Conservation (phyloP, 2,888 invertebrate species). For the Lepidocyrtinus sp. region DNA sequence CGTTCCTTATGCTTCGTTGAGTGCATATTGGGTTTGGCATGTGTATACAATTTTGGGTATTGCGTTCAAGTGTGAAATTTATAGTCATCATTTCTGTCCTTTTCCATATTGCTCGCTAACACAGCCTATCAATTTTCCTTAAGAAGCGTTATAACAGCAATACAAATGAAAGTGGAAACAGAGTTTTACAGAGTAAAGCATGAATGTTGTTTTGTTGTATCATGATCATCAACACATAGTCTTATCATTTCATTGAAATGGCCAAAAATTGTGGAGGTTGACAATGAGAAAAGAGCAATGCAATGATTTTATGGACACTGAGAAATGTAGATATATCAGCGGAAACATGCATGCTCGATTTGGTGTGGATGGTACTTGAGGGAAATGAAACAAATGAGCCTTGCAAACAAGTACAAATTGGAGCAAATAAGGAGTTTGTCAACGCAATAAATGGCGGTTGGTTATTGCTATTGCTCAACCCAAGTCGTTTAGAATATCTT, state of each 20-base stretch:
- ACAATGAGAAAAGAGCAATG: slow-evolving; percentile 13
- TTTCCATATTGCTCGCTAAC: slow-evolving; percentile 24
- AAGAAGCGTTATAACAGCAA: background rate
- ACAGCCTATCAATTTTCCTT: slow-evolving; percentile 8
- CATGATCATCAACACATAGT: background rate
- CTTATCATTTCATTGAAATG: slow-evolving; percentile 43
- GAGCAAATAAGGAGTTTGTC: slow-evolving; percentile 57
- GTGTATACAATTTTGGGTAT: slow-evolving; percentile 13
- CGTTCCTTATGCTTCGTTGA: slow-evolving; percentile 12
- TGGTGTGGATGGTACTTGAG: slow-evolving; percentile 57
- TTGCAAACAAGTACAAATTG: slow-evolving; percentile 63
- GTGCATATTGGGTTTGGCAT: background rate
- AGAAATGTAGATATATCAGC: slow-evolving; percentile 18
- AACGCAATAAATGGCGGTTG: slow-evolving; percentile 61
- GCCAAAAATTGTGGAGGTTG: slow-evolving; percentile 39
- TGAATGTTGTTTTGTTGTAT: slow-evolving; percentile 14
- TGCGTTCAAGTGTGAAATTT: slow-evolving; percentile 50
- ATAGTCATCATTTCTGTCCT: slow-evolving; percentile 44
- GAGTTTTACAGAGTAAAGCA: background rate
- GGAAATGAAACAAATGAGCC: slow-evolving; percentile 58
- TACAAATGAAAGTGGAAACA: background rate
- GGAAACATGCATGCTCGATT: slow-evolving; percentile 58
- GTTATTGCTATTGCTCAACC: slow-evolving; percentile 60
- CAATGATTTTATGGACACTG: slow-evolving; percentile 34
- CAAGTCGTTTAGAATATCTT: slow-evolving; percentile 3